A percentile compares a stretch with the other conserved stretches of the same genome.
Conservation (phyloP, 2,797 vertebrate species). For the Platyrinchus mystaceus region DNA sequence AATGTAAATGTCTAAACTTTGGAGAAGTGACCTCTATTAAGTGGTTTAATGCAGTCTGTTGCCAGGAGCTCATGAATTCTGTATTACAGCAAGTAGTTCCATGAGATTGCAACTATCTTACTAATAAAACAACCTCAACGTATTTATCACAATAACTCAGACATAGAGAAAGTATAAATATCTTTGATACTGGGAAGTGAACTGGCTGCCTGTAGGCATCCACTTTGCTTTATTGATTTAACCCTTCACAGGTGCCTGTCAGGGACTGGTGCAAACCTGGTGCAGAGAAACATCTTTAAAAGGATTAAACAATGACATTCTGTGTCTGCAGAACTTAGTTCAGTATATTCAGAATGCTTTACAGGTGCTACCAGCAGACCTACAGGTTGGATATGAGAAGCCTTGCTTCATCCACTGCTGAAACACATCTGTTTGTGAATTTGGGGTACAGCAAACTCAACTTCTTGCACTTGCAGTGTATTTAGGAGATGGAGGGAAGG, state of each 20-base stretch:
- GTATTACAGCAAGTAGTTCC: conserved; percentile 64
- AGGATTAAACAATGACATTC: not conserved
- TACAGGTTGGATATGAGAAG: not conserved
- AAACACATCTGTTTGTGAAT: not conserved
- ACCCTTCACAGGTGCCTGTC: conserved; percentile 26
- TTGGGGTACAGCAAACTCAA: not conserved
- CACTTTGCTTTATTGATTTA: conserved; percentile 45
- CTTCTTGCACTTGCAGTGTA: not conserved
- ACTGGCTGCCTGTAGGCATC: conserved; percentile 52
- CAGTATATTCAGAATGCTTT: not conserved
- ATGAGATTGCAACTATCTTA: conserved; percentile 75
- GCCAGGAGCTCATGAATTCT: conserved; percentile 77
- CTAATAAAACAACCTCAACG: conserved; percentile 73
- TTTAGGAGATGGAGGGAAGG: not conserved
- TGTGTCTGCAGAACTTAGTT: not conserved
- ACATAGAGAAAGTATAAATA: conserved; percentile 67
- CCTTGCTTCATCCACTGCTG: not conserved
- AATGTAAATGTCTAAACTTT: conserved; percentile 68
- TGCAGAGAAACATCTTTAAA: not conserved
- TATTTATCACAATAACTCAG: conserved; percentile 76
- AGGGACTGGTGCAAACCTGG: not conserved
- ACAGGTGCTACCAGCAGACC: not conserved
- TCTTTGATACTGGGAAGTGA: conserved; percentile 58
- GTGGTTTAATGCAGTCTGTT: conserved; percentile 68
- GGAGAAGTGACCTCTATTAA: conserved; percentile 69